Base-by-base conservation (phyloP, 1,140 invertebrate species). In the Galendromus occidentalis region DNA sequence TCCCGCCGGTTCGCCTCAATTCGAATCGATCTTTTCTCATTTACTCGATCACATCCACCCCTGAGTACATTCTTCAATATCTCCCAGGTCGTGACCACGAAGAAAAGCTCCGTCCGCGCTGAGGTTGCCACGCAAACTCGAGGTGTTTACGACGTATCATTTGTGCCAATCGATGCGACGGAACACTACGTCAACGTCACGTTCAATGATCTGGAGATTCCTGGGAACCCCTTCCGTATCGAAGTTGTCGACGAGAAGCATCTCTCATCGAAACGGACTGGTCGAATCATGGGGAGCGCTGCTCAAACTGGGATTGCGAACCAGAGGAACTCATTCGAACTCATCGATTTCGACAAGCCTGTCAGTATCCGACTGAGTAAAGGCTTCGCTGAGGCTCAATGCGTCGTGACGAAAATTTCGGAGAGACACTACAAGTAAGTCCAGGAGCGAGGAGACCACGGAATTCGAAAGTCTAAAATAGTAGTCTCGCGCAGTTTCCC, bases 81-180 rank as follows among this genome's bases (percentile, higher is more conserved):
- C 33, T 39, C 33, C 2, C 51, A 59, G 51, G 51, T 94, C 0
- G 90, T 97, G 0, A 93, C 88, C 41, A 92, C 88, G 0, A 84
- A 86, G 44, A 86, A 87, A 51, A 86, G 86, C 12, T 77, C 76
- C 14, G 74, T 79, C 12, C 70, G 77, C 67, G 77, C 78, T 42
- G 78, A 80, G 70, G 87, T 91, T 2, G 86, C 90, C 4, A 89
- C 89, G 33, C 85, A 88, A 72, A 88, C 89, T 1, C 81, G 90
- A 67, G 91, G 90, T 4, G 77, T 93, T 0, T 98, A 97, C 75
- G 92, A 98, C 71, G 92, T 98, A 0, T 92, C 90, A 0, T 98
- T 98, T 76, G 83, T 93, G 22, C 94, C 94, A 0, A 85, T 88
- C 73, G 88, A 91, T 47, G 80, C 85, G 9, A 85, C 87, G 65